phyloP scores from a whole-genome alignment of 2,888 invertebrate genomes.

The Sarcophaga caerulescens region DNA sequence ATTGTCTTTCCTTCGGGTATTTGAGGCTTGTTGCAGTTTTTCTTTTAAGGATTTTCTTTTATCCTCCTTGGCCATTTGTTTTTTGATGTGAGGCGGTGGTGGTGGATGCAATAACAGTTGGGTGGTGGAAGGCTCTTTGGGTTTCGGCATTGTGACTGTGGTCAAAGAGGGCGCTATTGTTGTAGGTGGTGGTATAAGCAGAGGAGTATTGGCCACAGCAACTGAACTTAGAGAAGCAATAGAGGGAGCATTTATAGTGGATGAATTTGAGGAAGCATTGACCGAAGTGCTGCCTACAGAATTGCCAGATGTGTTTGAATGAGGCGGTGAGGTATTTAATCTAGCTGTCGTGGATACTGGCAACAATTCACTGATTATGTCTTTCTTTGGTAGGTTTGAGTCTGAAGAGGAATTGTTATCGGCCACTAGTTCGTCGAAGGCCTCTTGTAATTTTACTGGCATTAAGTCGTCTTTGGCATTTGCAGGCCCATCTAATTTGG shows the following conservation, averaged over 20 bases:
- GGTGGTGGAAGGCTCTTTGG: constrained; percentile 79
- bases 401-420: constrained; percentile 72
- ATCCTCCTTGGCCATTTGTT: constrained; percentile 81
- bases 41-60: constrained; percentile 80
- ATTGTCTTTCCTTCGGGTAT: constrained; percentile 84
- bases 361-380: constrained; percentile 72
- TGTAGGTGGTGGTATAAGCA: constrained; percentile 69
- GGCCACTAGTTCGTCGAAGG: constrained; percentile 82
- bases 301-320: constrained; percentile 77
- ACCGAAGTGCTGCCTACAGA: constrained; percentile 79
- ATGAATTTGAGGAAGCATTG: constrained; percentile 76
- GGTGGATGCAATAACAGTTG: constrained; percentile 79
- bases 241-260: constrained; percentile 71
- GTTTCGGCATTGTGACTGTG: constrained; percentile 72
- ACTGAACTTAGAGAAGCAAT: constrained; percentile 71
- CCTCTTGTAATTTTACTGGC: constrained; percentile 81
- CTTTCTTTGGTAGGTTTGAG: constrained; percentile 70
- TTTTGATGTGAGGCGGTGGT: constrained; percentile 80
- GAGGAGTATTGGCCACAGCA: constrained; percentile 69
- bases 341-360: constrained; percentile 74
- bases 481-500: constrained; percentile 80
- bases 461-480: constrained; percentile 80
- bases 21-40: constrained; percentile 78
- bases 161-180: constrained; percentile 68
- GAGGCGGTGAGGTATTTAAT: constrained; percentile 79